Evolutionary conservation across 2,888 invertebrate genomes (phyloP).

Genomic region (Cabera pusaria): DNA sequence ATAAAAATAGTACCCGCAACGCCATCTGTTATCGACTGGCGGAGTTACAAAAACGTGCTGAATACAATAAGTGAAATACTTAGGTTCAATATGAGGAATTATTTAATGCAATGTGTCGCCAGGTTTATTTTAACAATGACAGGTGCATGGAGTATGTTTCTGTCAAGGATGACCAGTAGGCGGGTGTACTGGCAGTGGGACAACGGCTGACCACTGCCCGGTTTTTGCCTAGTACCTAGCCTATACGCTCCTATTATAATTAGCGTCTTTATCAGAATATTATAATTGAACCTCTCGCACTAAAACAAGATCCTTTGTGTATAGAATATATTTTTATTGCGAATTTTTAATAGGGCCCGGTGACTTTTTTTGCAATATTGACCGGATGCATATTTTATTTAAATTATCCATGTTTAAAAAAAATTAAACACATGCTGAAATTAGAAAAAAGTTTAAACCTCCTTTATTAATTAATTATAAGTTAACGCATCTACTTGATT

Average conservation of each 20-base stretch:
- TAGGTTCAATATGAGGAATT: conserved; percentile 57
- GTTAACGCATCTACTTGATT: too few species aligned
- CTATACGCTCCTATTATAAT: conserved; percentile 65
- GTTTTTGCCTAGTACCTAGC: conserved; percentile 55
- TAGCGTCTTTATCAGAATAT: conserved; percentile 66
- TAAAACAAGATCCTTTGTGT: conserved; percentile 52
- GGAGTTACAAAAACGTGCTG: conserved; percentile 28
- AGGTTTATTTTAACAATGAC: conserved; percentile 73
- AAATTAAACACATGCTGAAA: conserved; percentile 14
- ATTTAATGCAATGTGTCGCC: conserved; percentile 73
- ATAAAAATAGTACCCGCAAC: conserved; percentile 31
- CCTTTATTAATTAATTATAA: too few species aligned
- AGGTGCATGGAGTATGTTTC: conserved; percentile 62
- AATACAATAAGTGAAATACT: conserved; percentile 19
- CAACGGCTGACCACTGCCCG: conserved; percentile 60
- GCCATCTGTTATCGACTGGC: conserved; percentile 74
- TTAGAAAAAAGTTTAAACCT: too few species aligned
- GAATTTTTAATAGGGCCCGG: conserved; percentile 25
- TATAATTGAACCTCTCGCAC: conserved; percentile 58
- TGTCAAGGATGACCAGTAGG: conserved; percentile 72
- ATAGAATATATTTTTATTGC: conserved; percentile 34
- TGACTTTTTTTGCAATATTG: too few species aligned
- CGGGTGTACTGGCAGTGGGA: conserved; percentile 54
- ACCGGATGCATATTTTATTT: too few species aligned
- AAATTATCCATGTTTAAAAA: too few species aligned